Conservation (phyloP, 1,140 invertebrate genomes). For the Magallana ariakensis region DNA sequence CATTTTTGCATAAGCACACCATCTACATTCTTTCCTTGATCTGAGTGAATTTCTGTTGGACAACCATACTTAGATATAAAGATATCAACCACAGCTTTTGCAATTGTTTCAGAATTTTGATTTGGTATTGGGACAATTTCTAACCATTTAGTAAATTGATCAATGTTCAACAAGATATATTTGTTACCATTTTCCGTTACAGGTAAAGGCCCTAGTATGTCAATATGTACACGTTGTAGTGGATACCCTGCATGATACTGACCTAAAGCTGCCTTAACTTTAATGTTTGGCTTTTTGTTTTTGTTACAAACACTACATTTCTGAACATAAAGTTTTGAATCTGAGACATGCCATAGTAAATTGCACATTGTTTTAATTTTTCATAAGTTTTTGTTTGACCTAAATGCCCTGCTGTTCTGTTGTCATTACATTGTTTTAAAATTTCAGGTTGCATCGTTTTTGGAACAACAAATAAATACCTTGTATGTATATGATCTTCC, state of each 20-base stretch:
- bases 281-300: conserved; percentile 38
- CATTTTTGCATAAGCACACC: conserved; percentile 12
- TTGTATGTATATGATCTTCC: conserved; percentile 10
- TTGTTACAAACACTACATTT: conserved; percentile 19
- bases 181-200: conserved; percentile 38
- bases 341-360: conserved; percentile 8
- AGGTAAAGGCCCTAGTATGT: conserved; percentile 44
- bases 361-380: background rate
- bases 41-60: conserved; percentile 47
- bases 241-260: conserved; percentile 43
- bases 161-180: conserved; percentile 44
- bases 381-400: conserved; percentile 33
- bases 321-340: background rate
- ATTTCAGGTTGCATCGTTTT: too few species aligned
- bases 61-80: conserved; percentile 24
- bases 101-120: conserved; percentile 49
- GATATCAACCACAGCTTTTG: conserved; percentile 33
- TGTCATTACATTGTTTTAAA: conserved; percentile 23
- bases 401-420: conserved; percentile 17
- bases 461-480: background rate
- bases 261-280: background rate
- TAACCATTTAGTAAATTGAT: conserved; percentile 56
- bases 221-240: conserved; percentile 34
- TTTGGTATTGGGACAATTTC: conserved; percentile 40
- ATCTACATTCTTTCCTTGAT: conserved; percentile 50